phyloP scores from a whole-genome alignment of 1,140 invertebrate species.

The Dendroctonus ponderosae region DNA sequence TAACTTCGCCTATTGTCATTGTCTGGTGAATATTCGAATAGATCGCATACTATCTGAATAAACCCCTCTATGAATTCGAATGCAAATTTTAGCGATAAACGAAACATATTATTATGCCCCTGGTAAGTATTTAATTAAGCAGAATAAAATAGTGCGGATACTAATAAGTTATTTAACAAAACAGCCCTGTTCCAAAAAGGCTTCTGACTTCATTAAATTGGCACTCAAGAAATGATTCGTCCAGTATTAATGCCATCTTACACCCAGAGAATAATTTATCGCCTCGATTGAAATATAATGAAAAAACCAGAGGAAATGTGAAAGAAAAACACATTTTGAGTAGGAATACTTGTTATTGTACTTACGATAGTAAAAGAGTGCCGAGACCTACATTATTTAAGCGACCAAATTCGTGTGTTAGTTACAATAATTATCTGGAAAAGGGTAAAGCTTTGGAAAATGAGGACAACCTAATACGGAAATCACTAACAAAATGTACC shows the following conservation, averaged over 20 bases:
- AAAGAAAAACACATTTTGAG: slow-evolving; percentile 25
- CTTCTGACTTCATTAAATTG: slow-evolving; percentile 26
- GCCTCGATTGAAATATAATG: slow-evolving; percentile 17
- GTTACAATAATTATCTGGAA: slow-evolving; percentile 5
- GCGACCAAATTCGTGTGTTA: slow-evolving; percentile 25
- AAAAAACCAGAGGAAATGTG: slow-evolving; percentile 29
- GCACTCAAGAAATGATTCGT: slow-evolving; percentile 35
- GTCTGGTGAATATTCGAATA: no score
- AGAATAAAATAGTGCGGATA: no score
- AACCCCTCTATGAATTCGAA: no score
- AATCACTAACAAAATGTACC: slow-evolving; percentile 3
- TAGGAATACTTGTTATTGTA: slow-evolving; percentile 33
- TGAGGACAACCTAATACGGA: slow-evolving; percentile 6
- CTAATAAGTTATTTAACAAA: no score
- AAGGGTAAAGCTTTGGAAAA: neutral
- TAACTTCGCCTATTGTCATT: no score
- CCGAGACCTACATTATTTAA: slow-evolving; percentile 28
- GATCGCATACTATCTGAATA: no score
- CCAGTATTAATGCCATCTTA: slow-evolving; percentile 29
- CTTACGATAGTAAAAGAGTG: slow-evolving; percentile 20
- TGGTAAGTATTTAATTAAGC: no score
- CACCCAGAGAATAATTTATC: slow-evolving; percentile 24
- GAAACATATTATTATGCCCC: no score
- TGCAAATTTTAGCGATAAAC: no score
- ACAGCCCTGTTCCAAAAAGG: slow-evolving; percentile 24